A percentile compares a stretch with the other conserved stretches of the same genome.
Conservation (phyloP, 2,888 invertebrate species). For the Pammene fasciana region DNA sequence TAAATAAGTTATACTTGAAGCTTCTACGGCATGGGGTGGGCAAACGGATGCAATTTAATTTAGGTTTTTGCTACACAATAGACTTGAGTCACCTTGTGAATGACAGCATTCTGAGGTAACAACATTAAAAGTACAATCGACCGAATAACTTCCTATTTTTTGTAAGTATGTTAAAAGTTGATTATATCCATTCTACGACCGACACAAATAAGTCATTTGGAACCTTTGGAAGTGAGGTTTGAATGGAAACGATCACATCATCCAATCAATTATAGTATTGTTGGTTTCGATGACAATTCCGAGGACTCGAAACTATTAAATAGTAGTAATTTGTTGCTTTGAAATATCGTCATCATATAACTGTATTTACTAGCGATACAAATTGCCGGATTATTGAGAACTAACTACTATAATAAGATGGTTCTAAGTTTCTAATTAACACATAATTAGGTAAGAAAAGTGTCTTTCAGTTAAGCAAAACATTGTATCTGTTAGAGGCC, state of each 20-base stretch:
- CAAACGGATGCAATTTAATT: neutral
- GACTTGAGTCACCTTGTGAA: neutral
- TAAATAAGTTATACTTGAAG: neutral
- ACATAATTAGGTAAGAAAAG: too few species aligned
- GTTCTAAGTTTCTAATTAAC: neutral
- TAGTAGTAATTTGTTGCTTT: neutral
- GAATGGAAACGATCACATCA: conserved; percentile 32
- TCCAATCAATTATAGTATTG: conserved; percentile 28
- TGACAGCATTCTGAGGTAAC: neutral
- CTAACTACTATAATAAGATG: too few species aligned
- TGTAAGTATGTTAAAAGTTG: neutral
- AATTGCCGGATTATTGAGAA: too few species aligned
- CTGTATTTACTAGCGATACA: too few species aligned
- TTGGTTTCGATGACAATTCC: conserved; percentile 9
- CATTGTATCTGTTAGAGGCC: neutral
- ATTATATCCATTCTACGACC: neutral
- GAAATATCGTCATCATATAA: neutral
- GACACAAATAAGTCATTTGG: conserved; percentile 8
- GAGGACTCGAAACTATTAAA: neutral
- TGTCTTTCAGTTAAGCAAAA: neutral
- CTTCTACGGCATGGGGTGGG: too few species aligned
- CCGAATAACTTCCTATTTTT: neutral
- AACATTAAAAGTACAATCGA: conserved; percentile 7
- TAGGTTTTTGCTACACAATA: neutral
- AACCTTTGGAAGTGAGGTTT: neutral